These are phyloP conservation scores for Pseudopleuronectes americanus DNA, from an alignment of 2,797 vertebrate genomes.

Conservation along the genomic window DNA sequence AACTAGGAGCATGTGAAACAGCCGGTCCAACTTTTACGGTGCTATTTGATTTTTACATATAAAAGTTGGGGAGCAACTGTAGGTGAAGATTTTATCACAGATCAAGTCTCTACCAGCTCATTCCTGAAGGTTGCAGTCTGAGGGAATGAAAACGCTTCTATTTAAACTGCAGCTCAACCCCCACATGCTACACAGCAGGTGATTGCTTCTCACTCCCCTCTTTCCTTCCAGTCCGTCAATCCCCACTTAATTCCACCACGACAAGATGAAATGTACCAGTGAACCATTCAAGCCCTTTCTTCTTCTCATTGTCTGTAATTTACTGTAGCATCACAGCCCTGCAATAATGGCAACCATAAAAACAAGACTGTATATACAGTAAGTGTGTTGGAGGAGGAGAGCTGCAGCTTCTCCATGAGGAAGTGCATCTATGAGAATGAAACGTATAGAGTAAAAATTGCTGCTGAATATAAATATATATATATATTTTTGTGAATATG, in stretches of 20 bases:
- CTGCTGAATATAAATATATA: slow-evolving; percentile 70
- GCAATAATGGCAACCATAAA: slow-evolving; percentile 57
- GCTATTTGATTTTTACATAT: slow-evolving; percentile 82
- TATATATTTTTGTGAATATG: slow-evolving; percentile 65
- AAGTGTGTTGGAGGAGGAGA: slow-evolving; percentile 37
- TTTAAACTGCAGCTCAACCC: slow-evolving; percentile 8
- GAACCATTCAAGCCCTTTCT: slow-evolving; percentile 1
- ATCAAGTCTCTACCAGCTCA: slow-evolving; percentile 49
- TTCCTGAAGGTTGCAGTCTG: slow-evolving; percentile 41
- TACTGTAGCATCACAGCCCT: slow-evolving; percentile 65
- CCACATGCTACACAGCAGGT: slow-evolving; percentile 15
- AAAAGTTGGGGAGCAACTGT: slow-evolving; percentile 71
- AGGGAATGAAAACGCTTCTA: slow-evolving; percentile 3
- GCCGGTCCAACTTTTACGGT: slow-evolving; percentile 82
- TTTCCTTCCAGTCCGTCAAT: slow-evolving; percentile 7
- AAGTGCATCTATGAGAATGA: slow-evolving; percentile 79
- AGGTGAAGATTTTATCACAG: slow-evolving; percentile 27
- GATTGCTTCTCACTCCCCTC: slow-evolving; percentile 21
- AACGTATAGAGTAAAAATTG: slow-evolving; percentile 68
- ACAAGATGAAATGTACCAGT: slow-evolving; percentile 52
- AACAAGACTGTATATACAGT: slow-evolving; percentile 38
- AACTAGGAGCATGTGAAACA: slow-evolving; percentile 59
- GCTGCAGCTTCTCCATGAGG: slow-evolving; percentile 43
- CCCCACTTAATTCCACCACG: slow-evolving; percentile 19
- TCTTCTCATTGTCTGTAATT: slow-evolving; percentile 65